These are phyloP conservation scores for Parascotia fuliginaria DNA, from an alignment of 2,888 invertebrate species.

Conservation along the genomic window DNA sequence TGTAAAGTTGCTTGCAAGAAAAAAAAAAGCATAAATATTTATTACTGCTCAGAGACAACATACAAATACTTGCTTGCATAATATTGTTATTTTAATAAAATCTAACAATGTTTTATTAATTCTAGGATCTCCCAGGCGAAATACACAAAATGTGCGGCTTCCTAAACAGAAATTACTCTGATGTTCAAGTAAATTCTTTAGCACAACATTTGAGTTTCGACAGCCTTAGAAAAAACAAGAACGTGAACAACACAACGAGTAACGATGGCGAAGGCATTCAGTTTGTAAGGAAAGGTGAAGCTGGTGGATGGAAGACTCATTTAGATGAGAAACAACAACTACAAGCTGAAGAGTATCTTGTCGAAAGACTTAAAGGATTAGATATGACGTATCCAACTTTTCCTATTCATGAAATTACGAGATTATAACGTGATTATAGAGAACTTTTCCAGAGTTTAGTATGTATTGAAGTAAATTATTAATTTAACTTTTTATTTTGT, in stretches of 20 bases:
- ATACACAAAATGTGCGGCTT: conserved; percentile 81
- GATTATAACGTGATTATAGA: conserved; percentile 52
- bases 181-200: conserved; percentile 72
- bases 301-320: conserved; percentile 72
- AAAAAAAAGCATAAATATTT: too few species aligned
- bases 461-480: too few species aligned
- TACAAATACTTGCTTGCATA: too few species aligned
- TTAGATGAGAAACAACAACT: conserved; percentile 72
- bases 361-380: conserved; percentile 56
- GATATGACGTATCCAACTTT: conserved; percentile 67
- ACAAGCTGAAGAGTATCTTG: conserved; percentile 72
- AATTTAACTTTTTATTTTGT: too few species aligned
- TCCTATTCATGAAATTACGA: conserved; percentile 54
- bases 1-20: too few species aligned
- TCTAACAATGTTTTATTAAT: not conserved
- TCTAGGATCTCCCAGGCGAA: conserved; percentile 80
- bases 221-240: conserved; percentile 84
- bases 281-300: conserved; percentile 77
- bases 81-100: not conserved
- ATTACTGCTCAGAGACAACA: too few species aligned
- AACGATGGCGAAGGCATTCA: conserved; percentile 58
- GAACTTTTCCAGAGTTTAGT: not conserved
- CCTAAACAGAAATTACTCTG: conserved; percentile 71
- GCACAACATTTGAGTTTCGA: conserved; percentile 86
- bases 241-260: conserved; percentile 79